Conservation (phyloP, 2,888 invertebrate species). For the Trissolcus japonicus region DNA sequence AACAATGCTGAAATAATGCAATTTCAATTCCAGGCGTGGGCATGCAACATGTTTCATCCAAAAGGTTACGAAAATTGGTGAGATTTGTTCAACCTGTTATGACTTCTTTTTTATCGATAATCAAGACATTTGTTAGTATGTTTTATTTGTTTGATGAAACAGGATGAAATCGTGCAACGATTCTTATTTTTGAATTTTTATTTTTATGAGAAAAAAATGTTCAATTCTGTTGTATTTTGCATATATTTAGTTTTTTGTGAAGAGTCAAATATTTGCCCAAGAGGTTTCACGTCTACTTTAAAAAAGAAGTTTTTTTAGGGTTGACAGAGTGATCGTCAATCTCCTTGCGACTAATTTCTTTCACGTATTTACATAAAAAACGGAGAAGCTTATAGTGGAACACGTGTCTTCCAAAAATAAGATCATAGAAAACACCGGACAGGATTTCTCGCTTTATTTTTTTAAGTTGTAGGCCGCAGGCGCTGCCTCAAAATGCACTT, state of each 20-base stretch:
- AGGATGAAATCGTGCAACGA: too few relatives aligned
- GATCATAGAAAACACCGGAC: slow-evolving; percentile 44
- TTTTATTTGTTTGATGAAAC: too few relatives aligned
- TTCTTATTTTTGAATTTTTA: too few relatives aligned
- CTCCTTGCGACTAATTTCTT: slow-evolving; percentile 27
- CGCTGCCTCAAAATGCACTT: slow-evolving; percentile 55
- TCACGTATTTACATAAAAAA: slow-evolving; percentile 40
- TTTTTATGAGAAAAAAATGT: too few relatives aligned
- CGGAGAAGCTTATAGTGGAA: slow-evolving; percentile 33
- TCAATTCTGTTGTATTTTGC: too few relatives aligned
- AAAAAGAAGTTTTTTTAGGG: not conserved
- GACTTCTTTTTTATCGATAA: slow-evolving; percentile 30
- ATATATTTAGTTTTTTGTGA: too few relatives aligned
- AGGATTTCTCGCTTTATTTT: slow-evolving; percentile 44
- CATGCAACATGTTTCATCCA: slow-evolving; percentile 63
- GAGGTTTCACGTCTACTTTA: too few relatives aligned
- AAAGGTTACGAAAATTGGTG: not conserved
- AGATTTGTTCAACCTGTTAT: slow-evolving; percentile 15
- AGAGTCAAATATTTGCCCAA: too few relatives aligned
- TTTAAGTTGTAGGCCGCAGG: slow-evolving; percentile 36
- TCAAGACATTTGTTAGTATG: slow-evolving; percentile 1
- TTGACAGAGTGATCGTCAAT: slow-evolving; percentile 2
- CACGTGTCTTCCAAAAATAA: slow-evolving; percentile 56
- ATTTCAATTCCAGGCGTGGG: slow-evolving; percentile 70
- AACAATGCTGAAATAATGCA: slow-evolving; percentile 70